Evolutionary conservation across 2,113 vertebrate genomes (phyloP), one percentile per base, ranked within the genome.

Genomic region (Sceloporus tristichus): DNA sequence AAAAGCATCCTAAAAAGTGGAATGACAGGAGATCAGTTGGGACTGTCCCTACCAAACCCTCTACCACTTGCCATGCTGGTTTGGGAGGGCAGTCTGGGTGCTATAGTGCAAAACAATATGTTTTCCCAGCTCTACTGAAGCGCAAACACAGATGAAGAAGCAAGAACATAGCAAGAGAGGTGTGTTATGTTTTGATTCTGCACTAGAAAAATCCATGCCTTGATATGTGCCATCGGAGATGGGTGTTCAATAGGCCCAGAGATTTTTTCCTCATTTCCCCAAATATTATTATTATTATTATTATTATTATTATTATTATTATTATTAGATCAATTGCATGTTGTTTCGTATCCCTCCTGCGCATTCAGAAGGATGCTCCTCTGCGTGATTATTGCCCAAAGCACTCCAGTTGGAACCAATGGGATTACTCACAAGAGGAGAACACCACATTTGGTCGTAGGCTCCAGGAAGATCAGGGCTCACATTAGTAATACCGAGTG

Each of bases 401-500:
- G 62, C 77, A 76, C 16, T n/a, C 79, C 59, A 6, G 27, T 66
- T 85, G 21, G 71, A 81, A 76, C 59, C 71, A 59, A 16, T 56
- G 48, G 56, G 71, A 81, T 25, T 21, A 29, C 56, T 82, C 78
- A 66, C n/a, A 74, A 66, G 53, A 56, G 23, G 16, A 82, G 27
- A 85, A 14, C 16, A 1, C 74, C 10, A 21, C n/a, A 3, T 5
- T 25, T 82, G 86, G 7, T 40, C 42, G 0, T 4, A 21, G 29
- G 13, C n/a, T 1, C 62, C 65, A 29, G n/a, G 53, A 53, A 42
- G 68, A 70, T 42, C 62, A 59, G 62, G 65, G 16, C n/a, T 2
- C 0, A 0, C 23, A 56, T 34, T 34, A 3, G 21, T 9, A 0
- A 86, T 8, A 29, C 42, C 2, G 14, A 16, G 10, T 0, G 54